These are phyloP conservation scores for Hoplodrina blanda DNA, from an alignment of 2,888 invertebrate genomes.

Conservation along the genomic window DNA sequence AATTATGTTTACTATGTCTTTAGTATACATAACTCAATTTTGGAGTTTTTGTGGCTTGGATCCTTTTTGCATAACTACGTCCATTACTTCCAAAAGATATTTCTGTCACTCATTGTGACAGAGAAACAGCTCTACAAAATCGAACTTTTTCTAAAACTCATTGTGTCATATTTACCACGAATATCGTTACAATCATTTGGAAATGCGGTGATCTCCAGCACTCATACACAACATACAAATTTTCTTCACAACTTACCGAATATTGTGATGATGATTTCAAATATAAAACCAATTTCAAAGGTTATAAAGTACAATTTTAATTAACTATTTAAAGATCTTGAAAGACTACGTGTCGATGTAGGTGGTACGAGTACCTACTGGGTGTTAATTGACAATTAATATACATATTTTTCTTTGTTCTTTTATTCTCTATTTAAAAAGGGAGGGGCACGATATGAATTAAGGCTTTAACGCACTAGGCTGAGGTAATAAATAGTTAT, in stretches of 20 bases:
- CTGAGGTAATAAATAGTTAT: background rate
- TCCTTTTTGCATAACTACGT: too few relatives aligned
- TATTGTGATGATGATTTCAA: conserved; percentile 44
- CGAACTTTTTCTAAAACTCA: background rate
- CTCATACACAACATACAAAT: conserved; percentile 28
- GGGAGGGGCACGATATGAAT: background rate
- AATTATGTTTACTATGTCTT: too few relatives aligned
- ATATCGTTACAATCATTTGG: conserved; percentile 2
- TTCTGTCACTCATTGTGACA: too few relatives aligned
- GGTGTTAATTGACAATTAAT: background rate
- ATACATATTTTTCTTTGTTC: conserved; percentile 7
- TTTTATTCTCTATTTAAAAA: background rate
- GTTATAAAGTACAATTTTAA: conserved; percentile 36
- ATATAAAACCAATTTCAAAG: conserved; percentile 34
- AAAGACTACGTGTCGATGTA: background rate
- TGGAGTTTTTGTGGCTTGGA: too few relatives aligned
- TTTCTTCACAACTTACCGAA: conserved; percentile 3
- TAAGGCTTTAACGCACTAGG: background rate
- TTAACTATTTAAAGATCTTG: conserved; percentile 13
- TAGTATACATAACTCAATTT: too few relatives aligned
- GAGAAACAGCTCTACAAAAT: background rate
- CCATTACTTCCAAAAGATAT: too few relatives aligned
- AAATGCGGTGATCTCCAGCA: conserved; percentile 28
- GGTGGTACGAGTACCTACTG: background rate
- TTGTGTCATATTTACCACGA: background rate